Evolutionary conservation across 2,797 vertebrate species (phyloP).

Genomic region (Neopelma chrysocephalum): DNA sequence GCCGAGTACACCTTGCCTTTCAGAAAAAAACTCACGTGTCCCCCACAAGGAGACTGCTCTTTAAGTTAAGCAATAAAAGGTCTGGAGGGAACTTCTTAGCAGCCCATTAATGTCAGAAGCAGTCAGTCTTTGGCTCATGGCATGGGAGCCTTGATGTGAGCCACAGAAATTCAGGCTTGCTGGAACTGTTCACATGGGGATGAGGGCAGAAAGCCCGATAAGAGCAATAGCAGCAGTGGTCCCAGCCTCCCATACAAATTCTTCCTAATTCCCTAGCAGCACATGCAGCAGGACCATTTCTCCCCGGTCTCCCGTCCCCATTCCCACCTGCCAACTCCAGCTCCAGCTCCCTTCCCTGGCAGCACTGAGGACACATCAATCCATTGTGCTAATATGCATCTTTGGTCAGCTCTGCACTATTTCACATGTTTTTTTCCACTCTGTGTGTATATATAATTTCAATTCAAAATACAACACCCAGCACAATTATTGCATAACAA

Average conservation of each 20-base stretch:
- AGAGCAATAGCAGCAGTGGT: neutral
- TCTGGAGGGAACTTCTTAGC: neutral
- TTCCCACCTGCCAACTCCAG: neutral
- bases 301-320: accelerated
- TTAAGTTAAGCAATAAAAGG: neutral
- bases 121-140: accelerated
- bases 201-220: accelerated
- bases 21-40: accelerated
- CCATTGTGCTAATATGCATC: too few relatives aligned
- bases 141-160: neutral
- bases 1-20: neutral
- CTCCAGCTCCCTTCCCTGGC: neutral
- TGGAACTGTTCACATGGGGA: neutral
- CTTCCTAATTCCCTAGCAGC: neutral
- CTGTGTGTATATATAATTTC: neutral
- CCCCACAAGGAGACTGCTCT: neutral
- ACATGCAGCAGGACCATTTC: accelerated
- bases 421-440: neutral
- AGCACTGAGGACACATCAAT: neutral
- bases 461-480: neutral
- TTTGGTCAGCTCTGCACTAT: neutral
- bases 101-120: neutral
- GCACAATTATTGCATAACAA: neutral
- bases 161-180: neutral
- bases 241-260: neutral